Evolutionary conservation across 2,888 invertebrate species (phyloP).

Genomic region (Exocentrus adspersus): DNA sequence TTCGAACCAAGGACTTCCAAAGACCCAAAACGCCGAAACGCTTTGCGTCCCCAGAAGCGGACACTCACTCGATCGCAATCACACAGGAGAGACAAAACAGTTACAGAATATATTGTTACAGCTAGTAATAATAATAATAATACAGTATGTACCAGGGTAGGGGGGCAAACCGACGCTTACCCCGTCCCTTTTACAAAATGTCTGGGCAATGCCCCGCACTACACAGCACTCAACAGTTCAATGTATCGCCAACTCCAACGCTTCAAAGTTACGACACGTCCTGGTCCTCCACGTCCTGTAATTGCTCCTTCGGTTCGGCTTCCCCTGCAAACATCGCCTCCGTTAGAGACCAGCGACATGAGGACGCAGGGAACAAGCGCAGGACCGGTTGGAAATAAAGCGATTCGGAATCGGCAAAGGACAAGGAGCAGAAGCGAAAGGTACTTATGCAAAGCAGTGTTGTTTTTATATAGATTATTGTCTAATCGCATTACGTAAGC

Average conservation of each 20-base stretch:
- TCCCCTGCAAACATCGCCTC: slow-evolving; percentile 73
- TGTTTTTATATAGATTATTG: too few species aligned
- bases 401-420: too few species aligned
- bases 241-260: slow-evolving; percentile 38
- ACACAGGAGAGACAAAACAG: slow-evolving; percentile 50
- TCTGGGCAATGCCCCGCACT: slow-evolving; percentile 51
- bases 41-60: slow-evolving; percentile 28
- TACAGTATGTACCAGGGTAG: slow-evolving; percentile 60
- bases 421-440: too few species aligned
- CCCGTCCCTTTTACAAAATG: slow-evolving; percentile 43
- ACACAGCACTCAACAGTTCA: slow-evolving; percentile 56
- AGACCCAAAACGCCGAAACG: slow-evolving; percentile 22
- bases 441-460: too few species aligned
- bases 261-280: slow-evolving; percentile 86
- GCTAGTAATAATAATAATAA: slow-evolving; percentile 61
- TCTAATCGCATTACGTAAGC: too few species aligned
- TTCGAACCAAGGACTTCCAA: slow-evolving; percentile 36
- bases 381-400: too few species aligned
- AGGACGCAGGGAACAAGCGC: too few species aligned
- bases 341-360: neutral
- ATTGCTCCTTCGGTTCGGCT: slow-evolving; percentile 89
- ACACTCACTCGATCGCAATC: slow-evolving; percentile 42
- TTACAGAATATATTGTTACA: slow-evolving; percentile 55
- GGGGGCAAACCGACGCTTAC: slow-evolving; percentile 41
- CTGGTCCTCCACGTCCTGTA: slow-evolving; percentile 94